phyloP scores from a whole-genome alignment of 2,113 vertebrate species.

The Poeciliopsis occidentalis region DNA sequence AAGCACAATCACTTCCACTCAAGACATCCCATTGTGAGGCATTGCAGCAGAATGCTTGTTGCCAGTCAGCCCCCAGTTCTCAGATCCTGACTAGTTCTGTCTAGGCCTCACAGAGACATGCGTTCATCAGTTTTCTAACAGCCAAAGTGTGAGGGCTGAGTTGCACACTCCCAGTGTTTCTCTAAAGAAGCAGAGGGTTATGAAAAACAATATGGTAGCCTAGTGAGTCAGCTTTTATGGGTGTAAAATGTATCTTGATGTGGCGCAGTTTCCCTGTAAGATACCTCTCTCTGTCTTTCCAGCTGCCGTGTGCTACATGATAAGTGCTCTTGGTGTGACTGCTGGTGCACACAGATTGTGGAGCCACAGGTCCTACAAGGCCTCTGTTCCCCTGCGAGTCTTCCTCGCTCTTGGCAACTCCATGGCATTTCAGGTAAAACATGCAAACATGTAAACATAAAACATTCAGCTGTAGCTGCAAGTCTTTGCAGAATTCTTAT shows the following conservation, averaged over 20 bases:
- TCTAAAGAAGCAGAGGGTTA: slow-evolving; percentile 26
- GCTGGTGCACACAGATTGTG: slow-evolving; percentile 92
- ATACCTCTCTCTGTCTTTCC: slow-evolving; percentile 33
- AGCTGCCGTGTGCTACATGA: slow-evolving; percentile 79
- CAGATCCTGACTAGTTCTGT: slow-evolving; percentile 62
- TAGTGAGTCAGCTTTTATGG: slow-evolving; percentile 34
- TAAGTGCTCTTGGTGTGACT: slow-evolving; percentile 86
- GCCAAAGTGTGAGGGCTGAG: slow-evolving; percentile 50
- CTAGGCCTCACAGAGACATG: slow-evolving; percentile 66
- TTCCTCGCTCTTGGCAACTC: slow-evolving; percentile 87
- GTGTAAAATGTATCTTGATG: slow-evolving; percentile 25
- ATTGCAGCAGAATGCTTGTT: slow-evolving; percentile 68
- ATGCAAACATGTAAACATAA: not conserved
- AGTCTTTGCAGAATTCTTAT: not conserved
- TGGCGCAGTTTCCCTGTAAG: slow-evolving; percentile 23
- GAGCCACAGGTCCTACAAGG: slow-evolving; percentile 94
- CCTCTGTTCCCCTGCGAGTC: slow-evolving; percentile 83
- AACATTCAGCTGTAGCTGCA: not conserved
- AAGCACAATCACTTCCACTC: slow-evolving; percentile 75
- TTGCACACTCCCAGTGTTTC: slow-evolving; percentile 32
- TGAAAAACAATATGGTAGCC: slow-evolving; percentile 51
- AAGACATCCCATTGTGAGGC: slow-evolving; percentile 75
- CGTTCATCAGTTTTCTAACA: slow-evolving; percentile 62
- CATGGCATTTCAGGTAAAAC: slow-evolving; percentile 90
- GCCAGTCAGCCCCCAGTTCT: slow-evolving; percentile 53